Conservation (phyloP, 2,888 invertebrate genomes). For the Drosophila affinis region DNA sequence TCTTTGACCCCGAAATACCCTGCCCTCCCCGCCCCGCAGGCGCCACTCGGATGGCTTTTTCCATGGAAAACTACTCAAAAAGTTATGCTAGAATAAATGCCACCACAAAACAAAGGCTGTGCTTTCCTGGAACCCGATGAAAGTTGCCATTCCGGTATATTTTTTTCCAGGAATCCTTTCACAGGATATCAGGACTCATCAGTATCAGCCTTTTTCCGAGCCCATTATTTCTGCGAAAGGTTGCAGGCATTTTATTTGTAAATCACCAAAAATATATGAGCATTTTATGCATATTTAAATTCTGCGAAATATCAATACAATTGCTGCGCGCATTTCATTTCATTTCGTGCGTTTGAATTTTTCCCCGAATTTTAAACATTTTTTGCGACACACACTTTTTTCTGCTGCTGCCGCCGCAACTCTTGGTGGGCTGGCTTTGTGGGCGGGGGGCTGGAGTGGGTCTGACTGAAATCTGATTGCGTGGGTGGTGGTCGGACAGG, state of each 20-base stretch:
- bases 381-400: no score
- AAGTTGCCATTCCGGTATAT: not conserved
- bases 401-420: not conserved
- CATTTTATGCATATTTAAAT: not conserved
- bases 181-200: not conserved
- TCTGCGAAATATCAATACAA: not conserved
- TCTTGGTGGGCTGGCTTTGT: not conserved
- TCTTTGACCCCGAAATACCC: constrained; percentile 36
- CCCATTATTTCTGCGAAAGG: not conserved
- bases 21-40: not conserved
- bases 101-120: constrained; percentile 1
- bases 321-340: not conserved
- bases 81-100: constrained; percentile 2
- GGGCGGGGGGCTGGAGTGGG: no score
- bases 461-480: not conserved
- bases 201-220: no score
- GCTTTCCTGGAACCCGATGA: not conserved
- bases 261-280: not conserved
- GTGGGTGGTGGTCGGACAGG: not conserved
- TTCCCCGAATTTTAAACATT: not conserved
- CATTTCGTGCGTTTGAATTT: not conserved
- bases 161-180: not conserved
- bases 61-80: not conserved
- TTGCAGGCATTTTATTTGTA: not conserved
- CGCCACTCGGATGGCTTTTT: not conserved